These are phyloP conservation scores for Geococcyx californianus DNA, from an alignment of 2,113 vertebrate genomes.

Conservation along the genomic window DNA sequence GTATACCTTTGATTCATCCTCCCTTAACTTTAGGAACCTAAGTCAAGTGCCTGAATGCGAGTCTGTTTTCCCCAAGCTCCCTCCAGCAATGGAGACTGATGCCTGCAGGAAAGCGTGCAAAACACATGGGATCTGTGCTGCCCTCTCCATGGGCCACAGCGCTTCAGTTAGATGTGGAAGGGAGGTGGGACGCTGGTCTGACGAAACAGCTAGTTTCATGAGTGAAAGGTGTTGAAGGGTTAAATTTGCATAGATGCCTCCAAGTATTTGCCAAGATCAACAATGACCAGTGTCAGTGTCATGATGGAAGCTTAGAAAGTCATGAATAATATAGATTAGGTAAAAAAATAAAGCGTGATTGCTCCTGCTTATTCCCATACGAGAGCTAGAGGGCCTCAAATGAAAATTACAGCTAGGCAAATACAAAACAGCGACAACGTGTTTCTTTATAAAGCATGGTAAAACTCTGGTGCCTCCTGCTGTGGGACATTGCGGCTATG, in stretches of 20 bases:
- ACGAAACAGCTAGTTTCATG: background rate
- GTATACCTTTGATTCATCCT: background rate
- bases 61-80: background rate
- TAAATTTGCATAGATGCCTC: background rate
- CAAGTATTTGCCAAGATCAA: background rate
- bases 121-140: background rate
- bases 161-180: background rate
- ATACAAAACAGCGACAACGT: background rate
- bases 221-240: background rate
- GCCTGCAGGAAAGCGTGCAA: background rate
- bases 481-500: accelerated
- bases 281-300: background rate
- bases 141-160: accelerated
- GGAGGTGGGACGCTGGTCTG: background rate
- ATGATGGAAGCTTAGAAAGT: background rate
- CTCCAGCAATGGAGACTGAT: background rate
- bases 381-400: background rate
- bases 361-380: background rate
- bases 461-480: background rate
- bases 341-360: background rate
- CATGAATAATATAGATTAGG: background rate
- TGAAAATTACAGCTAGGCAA: background rate
- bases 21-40: background rate
- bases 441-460: background rate
- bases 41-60: background rate